Percentiles rank a stretch among this genome's conserved stretches.
Evolutionary conservation across 2,888 invertebrate genomes (phyloP).

Genomic region (Clostera curtula): DNA sequence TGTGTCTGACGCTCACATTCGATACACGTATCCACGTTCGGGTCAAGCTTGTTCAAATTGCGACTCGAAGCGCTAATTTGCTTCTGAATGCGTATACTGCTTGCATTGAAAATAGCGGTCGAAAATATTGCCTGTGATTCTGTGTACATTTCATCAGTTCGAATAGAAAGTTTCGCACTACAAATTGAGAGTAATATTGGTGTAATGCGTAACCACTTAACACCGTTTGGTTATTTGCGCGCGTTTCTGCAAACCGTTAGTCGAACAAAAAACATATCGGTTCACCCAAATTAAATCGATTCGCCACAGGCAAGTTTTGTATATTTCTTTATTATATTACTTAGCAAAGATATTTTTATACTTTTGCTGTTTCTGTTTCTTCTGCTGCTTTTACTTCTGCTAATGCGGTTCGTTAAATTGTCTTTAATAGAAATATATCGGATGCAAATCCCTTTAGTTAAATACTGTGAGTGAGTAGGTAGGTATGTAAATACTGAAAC

Average conservation of each 20-base stretch:
- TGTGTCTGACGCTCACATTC: constrained; percentile 56
- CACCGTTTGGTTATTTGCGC: constrained; percentile 14
- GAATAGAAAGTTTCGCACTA: constrained; percentile 14
- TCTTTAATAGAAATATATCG: too few relatives aligned
- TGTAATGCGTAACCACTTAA: constrained; percentile 14
- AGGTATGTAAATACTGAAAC: too few relatives aligned
- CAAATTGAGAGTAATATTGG: constrained; percentile 9
- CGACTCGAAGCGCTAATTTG: constrained; percentile 37
- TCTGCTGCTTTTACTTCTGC: too few relatives aligned
- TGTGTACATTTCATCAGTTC: constrained; percentile 14
- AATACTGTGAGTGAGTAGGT: too few relatives aligned
- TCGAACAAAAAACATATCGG: constrained; percentile 17
- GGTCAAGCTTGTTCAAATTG: constrained; percentile 35
- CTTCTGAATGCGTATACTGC: constrained; percentile 34
- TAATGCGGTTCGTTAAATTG: too few relatives aligned
- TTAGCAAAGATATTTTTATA: too few relatives aligned
- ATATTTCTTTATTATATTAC: too few relatives aligned
- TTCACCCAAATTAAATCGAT: too few relatives aligned
- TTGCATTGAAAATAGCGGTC: constrained; percentile 22
- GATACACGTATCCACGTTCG: constrained; percentile 48
- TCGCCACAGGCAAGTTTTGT: too few relatives aligned
- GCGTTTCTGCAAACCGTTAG: constrained; percentile 18
- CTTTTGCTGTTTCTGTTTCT: too few relatives aligned
- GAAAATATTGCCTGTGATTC: constrained; percentile 25
- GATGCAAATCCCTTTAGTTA: too few relatives aligned